These are phyloP conservation scores for Argyrosomus japonicus DNA, from an alignment of 2,113 vertebrate species.

Conservation along the genomic window DNA sequence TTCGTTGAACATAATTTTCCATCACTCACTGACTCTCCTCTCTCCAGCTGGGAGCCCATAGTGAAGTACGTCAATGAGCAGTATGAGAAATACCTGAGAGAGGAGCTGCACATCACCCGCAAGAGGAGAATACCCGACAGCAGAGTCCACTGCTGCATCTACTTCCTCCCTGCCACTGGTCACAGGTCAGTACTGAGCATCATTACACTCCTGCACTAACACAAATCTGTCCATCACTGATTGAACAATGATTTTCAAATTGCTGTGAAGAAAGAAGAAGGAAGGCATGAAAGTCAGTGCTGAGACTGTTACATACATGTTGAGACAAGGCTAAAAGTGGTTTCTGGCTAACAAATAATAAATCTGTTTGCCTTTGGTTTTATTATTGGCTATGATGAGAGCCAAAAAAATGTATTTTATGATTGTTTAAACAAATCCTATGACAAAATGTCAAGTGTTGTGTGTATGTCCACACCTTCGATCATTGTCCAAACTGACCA, in stretches of 20 bases:
- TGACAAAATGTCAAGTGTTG: no score
- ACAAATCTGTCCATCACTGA: neutral
- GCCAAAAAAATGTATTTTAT: no score
- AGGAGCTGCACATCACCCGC: conserved; percentile 93
- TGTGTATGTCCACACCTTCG: neutral
- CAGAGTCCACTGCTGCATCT: conserved; percentile 93
- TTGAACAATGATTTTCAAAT: no score
- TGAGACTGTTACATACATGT: no score
- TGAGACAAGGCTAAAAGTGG: no score
- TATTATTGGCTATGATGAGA: neutral
- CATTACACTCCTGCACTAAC: neutral
- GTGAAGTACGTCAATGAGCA: conserved; percentile 92
- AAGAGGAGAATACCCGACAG: conserved; percentile 94
- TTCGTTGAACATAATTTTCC: neutral
- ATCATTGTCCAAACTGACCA: neutral
- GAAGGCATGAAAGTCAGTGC: no score
- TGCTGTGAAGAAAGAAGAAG: no score
- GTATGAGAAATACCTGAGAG: conserved; percentile 93
- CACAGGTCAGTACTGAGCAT: conserved; percentile 88
- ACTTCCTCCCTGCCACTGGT: conserved; percentile 93
- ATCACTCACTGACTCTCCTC: neutral
- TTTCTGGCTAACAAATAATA: no score
- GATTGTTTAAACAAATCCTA: no score
- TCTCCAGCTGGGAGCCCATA: conserved; percentile 94
- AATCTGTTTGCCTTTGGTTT: neutral